Evolutionary conservation across 92 coral and sea anemone genomes (phyloP).

Genomic region (Umimayanthus chanpuru): DNA sequence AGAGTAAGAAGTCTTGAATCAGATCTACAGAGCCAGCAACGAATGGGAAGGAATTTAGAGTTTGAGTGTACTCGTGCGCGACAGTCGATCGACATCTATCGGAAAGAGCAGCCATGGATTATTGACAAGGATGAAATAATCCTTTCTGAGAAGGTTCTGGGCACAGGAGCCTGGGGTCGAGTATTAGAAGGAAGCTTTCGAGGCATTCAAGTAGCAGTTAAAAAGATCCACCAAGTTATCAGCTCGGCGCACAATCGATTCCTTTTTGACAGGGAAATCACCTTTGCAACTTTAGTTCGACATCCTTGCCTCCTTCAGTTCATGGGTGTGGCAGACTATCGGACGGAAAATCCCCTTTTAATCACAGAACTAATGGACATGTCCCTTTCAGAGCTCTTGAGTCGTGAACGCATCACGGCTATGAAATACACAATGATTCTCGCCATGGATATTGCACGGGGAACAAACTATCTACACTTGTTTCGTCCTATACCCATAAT

Average conservation of each 20-base stretch:
- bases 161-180: conserved; percentile 92
- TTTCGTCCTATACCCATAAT: conserved; percentile 85
- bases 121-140: conserved; percentile 65
- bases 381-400: conserved; percentile 70
- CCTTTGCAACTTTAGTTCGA: conserved; percentile 74
- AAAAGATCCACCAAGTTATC: conserved; percentile 83
- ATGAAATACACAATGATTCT: conserved; percentile 67
- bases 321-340: conserved; percentile 77
- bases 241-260: conserved; percentile 75
- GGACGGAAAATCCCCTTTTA: conserved; percentile 63
- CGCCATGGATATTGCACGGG: conserved; percentile 80
- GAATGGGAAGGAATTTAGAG: conserved; percentile 67
- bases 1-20: conserved; percentile 60
- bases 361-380: conserved; percentile 85
- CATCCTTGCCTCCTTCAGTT: conserved; percentile 87
- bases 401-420: conserved; percentile 53
- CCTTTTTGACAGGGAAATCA: conserved; percentile 80
- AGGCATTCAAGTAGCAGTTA: conserved; percentile 81
- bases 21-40: conserved; percentile 55
- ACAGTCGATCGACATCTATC: conserved; percentile 59
- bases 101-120: conserved; percentile 86
- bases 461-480: conserved; percentile 80
- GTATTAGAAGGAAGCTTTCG: conserved; percentile 84
- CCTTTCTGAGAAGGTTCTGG: conserved; percentile 73
- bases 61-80: conserved; percentile 65